A percentile compares a stretch with the other conserved stretches of the same genome.
phyloP scores from a whole-genome alignment of 2,888 invertebrate species.

The Lycia hirtaria region DNA sequence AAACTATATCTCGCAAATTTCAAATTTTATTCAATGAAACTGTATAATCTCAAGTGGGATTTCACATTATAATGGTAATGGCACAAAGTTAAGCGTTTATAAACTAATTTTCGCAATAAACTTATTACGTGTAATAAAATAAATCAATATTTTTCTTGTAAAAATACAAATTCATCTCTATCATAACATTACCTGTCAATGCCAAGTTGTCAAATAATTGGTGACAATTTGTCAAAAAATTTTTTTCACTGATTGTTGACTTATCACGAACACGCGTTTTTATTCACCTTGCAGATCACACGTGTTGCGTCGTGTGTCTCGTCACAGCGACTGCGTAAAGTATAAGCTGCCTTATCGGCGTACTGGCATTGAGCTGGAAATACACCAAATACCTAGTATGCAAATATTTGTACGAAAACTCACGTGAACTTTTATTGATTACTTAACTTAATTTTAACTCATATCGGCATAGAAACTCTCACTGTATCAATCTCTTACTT shows the following conservation, averaged over 20 bases:
- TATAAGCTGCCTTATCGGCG: slow-evolving; percentile 44
- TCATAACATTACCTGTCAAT: slow-evolving; percentile 78
- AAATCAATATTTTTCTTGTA: slow-evolving; percentile 58
- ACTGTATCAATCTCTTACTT: too few relatives aligned
- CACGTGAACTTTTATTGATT: slow-evolving; percentile 31
- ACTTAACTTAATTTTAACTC: slow-evolving; percentile 10
- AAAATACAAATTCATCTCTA: slow-evolving; percentile 38
- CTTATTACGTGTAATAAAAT: slow-evolving; percentile 40
- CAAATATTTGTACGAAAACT: slow-evolving; percentile 26
- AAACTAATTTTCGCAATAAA: slow-evolving; percentile 35
- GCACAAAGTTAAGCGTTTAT: slow-evolving; percentile 34
- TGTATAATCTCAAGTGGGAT: slow-evolving; percentile 48
- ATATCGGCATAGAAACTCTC: not conserved
- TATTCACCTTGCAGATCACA: slow-evolving; percentile 42
- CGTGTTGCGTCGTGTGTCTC: slow-evolving; percentile 55
- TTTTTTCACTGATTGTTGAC: slow-evolving; percentile 46
- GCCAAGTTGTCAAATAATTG: slow-evolving; percentile 51
- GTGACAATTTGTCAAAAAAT: slow-evolving; percentile 46
- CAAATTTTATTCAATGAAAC: slow-evolving; percentile 44
- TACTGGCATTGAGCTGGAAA: slow-evolving; percentile 23
- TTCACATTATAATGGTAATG: slow-evolving; percentile 43
- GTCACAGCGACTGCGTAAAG: slow-evolving; percentile 55
- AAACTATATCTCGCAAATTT: slow-evolving; percentile 41
- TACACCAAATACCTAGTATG: slow-evolving; percentile 21
- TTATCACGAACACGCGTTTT: slow-evolving; percentile 35